These are phyloP conservation scores for Rafetus swinhoei DNA, from an alignment of 2,113 vertebrate genomes.

Conservation along the genomic window DNA sequence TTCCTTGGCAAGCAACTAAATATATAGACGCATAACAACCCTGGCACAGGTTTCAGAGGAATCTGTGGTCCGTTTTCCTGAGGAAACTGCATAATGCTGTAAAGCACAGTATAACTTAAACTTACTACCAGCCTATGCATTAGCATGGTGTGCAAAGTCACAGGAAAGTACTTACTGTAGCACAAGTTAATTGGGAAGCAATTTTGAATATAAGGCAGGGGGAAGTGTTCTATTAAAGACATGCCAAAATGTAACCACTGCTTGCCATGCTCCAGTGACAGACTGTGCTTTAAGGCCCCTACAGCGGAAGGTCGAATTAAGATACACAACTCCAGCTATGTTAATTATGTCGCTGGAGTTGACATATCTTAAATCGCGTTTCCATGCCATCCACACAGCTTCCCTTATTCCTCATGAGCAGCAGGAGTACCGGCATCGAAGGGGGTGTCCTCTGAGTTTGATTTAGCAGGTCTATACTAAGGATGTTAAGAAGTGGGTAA, in stretches of 20 bases:
- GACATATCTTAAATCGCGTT: too few relatives aligned
- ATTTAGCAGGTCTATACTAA: too few relatives aligned
- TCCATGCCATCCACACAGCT: too few relatives aligned
- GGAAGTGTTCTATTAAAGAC: background rate
- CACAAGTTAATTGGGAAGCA: background rate
- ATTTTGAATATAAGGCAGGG: background rate
- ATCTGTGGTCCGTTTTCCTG: background rate
- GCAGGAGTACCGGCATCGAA: too few relatives aligned
- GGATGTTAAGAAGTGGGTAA: too few relatives aligned
- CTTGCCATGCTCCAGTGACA: background rate
- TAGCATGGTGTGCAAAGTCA: background rate
- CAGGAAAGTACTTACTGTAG: background rate
- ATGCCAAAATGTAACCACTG: background rate
- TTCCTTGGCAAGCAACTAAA: constrained; percentile 7
- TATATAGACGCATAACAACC: background rate
- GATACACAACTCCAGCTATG: too few relatives aligned
- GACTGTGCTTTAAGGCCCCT: background rate
- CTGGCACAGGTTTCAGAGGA: background rate
- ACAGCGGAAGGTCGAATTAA: too few relatives aligned
- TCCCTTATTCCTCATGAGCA: too few relatives aligned
- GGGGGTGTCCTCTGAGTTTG: too few relatives aligned
- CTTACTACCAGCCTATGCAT: background rate
- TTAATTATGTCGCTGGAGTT: too few relatives aligned
- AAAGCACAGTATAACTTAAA: background rate
- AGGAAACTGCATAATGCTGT: background rate